Conservation (phyloP, 2,888 invertebrate genomes). For the Metopia argyrocephala region DNA sequence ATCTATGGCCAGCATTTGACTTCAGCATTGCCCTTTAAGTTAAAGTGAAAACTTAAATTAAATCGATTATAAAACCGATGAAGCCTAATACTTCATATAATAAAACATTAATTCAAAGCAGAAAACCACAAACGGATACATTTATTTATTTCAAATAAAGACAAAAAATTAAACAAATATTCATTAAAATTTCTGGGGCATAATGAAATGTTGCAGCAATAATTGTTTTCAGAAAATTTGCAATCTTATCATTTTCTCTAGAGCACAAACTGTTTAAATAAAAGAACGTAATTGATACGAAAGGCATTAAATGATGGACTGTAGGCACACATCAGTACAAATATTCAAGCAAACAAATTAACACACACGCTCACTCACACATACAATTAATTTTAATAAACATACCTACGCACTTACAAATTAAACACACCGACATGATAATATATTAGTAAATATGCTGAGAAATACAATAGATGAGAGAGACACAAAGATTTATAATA, state of each 20-base stretch:
- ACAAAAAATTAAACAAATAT: not conserved
- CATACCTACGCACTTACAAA: too few species aligned
- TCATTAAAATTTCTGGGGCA: not conserved
- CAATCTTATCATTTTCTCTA: not conserved
- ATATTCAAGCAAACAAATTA: not conserved
- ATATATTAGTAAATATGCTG: too few species aligned
- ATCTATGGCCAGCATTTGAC: too few species aligned
- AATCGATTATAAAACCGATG: too few species aligned
- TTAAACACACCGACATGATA: too few species aligned
- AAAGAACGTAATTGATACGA: too few species aligned
- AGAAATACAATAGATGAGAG: too few species aligned
- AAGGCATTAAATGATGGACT: conserved; percentile 7
- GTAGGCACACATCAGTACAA: not conserved
- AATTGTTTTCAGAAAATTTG: not conserved
- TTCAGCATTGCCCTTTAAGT: too few species aligned
- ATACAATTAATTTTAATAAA: too few species aligned
- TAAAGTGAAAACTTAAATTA: not conserved
- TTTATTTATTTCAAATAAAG: not conserved
- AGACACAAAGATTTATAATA: not conserved
- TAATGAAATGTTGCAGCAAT: not conserved
- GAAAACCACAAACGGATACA: not conserved
- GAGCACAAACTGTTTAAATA: too few species aligned
- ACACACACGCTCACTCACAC: not conserved
- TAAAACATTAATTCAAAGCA: not conserved
- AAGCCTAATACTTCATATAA: too few species aligned